Evolutionary conservation across 2,888 invertebrate genomes (phyloP), one percentile per base, ranked within the genome.

Genomic region (Bugula neritina): DNA sequence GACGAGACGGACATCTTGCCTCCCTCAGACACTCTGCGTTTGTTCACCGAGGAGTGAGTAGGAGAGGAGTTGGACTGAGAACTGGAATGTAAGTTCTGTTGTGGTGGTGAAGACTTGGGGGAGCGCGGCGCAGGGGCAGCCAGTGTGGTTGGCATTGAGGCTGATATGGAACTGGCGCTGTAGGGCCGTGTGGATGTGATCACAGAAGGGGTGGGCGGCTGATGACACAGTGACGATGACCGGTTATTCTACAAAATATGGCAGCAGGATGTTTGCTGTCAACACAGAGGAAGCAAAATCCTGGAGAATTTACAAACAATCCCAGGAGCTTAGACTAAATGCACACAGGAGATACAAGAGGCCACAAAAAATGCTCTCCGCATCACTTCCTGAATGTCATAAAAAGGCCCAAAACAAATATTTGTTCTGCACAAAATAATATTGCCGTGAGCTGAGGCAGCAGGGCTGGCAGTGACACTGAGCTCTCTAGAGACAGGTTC

Each of bases 161-260:
- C 43, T 43, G 43, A 43, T 43, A 43, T 43, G 17, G 43, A 43
- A 17, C 43, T 76, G 69, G 73, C 63, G 78, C 75, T 54, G 78
- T 78, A 63, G 79, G 77, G 75, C 75, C 74, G 29, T 75, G 75
- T 63, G 54, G 73, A 73, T 69, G 73, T 63, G 52, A 55, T 54
- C 13, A 43, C 29, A 31, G 69, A 43, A 34, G 69, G 54, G 54
- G 31, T 29, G 54, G 54, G 35, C n/a, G 71, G 31, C 34, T 29
- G 29, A 29, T 55, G 34, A 34, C 57, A 34, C 54, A 35, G 27
- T 71, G 35, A 72, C 71, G 25, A 27, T 35, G 43, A 17, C 43
- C 43, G 5, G 17, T 43, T 43, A 43, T 17, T 43, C 43, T 43
- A 17, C 17, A 43, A 43, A n/a, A n/a, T n/a, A n/a, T n/a, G n/a